phyloP scores from a whole-genome alignment of 2,888 invertebrate species.

The Chorisops tibialis region DNA sequence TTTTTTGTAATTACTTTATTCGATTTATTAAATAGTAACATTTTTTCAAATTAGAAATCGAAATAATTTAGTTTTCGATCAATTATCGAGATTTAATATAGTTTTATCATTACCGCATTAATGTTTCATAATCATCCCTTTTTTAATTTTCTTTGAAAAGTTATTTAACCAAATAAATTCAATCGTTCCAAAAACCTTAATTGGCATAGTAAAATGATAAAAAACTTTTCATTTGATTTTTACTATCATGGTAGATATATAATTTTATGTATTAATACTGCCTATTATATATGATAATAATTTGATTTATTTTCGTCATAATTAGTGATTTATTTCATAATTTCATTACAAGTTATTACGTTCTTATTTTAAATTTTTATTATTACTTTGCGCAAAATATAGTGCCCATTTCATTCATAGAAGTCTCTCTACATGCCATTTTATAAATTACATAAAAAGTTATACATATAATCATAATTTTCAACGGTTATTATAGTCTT shows the following conservation, averaged over 20 bases:
- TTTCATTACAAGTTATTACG: neutral
- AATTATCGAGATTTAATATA: too few species aligned
- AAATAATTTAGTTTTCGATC: too few species aligned
- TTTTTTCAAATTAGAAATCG: too few species aligned
- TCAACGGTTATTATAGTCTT: neutral
- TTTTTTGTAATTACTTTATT: too few species aligned
- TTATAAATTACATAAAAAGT: neutral
- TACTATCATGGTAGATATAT: too few species aligned
- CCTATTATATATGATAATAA: conserved; percentile 6
- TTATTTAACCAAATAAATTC: too few species aligned
- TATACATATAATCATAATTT: neutral
- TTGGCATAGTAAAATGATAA: too few species aligned
- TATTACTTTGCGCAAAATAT: conserved; percentile 27
- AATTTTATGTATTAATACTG: neutral
- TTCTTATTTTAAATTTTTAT: conserved; percentile 4
- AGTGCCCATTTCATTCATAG: conserved; percentile 37
- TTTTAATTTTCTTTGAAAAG: neutral
- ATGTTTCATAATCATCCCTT: too few species aligned
- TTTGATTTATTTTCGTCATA: conserved; percentile 4
- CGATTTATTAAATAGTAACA: too few species aligned
- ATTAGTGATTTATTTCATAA: neutral
- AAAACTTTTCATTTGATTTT: too few species aligned
- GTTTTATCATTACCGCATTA: too few species aligned
- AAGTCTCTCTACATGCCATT: conserved; percentile 29
- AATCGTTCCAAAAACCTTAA: too few species aligned